Percentiles rank a stretch among this genome's conserved stretches.
These are phyloP conservation scores for Clarias fuscus DNA, from an alignment of 2,797 vertebrate genomes.

Conservation along the genomic window DNA sequence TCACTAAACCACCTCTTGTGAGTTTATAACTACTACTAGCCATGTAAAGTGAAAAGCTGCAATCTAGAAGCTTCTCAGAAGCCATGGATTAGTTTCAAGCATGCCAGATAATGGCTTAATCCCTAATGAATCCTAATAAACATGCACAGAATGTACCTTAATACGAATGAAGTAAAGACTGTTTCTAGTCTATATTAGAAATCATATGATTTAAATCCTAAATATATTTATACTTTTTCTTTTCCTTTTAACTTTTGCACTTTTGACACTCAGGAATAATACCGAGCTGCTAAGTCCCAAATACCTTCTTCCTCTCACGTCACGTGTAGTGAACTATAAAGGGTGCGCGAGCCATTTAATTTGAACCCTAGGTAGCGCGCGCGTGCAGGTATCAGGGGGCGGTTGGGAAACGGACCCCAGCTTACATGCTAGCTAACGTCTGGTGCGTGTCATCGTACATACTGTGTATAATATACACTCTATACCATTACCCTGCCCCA, in stretches of 20 bases:
- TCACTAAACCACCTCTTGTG: no score
- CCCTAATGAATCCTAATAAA: no score
- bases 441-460: no score
- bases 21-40: background rate
- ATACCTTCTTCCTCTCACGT: background rate
- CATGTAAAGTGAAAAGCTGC: background rate
- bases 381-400: background rate
- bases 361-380: background rate
- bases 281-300: background rate
- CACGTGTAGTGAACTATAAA: background rate
- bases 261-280: background rate
- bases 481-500: background rate
- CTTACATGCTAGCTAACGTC: constrained; percentile 5
- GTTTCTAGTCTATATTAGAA: background rate
- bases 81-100: background rate
- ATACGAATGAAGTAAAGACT: background rate
- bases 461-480: no score
- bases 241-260: background rate
- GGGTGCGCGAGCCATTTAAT: background rate
- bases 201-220: background rate
- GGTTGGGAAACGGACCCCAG: background rate
- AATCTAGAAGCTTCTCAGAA: constrained; percentile 17
- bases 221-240: no score
- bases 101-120: background rate
- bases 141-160: background rate